Evolutionary conservation across 2,888 invertebrate genomes (phyloP), one percentile per base, ranked within the genome.

Genomic region (Metalampra italica): DNA sequence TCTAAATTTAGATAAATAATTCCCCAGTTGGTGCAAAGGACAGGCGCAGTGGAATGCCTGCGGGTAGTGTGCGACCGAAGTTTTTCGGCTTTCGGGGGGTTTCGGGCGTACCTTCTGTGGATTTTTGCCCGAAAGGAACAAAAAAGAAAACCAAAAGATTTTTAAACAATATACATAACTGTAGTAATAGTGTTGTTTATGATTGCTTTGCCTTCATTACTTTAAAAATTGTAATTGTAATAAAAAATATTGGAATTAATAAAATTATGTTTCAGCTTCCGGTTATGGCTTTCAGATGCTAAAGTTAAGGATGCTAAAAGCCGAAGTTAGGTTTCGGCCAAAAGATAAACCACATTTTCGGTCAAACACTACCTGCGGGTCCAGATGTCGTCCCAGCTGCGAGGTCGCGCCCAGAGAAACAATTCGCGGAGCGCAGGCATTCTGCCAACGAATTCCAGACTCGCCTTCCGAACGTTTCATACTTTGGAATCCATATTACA

Each of bases 1-100:
- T 70, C 66, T 66, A 64, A 64, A 73, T 71, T 68, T 66, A 71
- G 68, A 75, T 69, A 72, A 75, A 73, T 73, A 71, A 66, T 65
- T n/a, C 47, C 60, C 57, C 60, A 60, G 68, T 62, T 60, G 60
- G 64, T 66, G 69, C 54, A 53, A 61, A 60, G 63, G 62, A 71
- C 69, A 66, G 64, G 56, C 63, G 59, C 50, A 57, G 53, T 56
- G 57, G 62, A 64, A 66, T 57, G 60, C 57, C 58, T 59, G 64
- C 58, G 60, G 51, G 51, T 54, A 62, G 22, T 22, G 22, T 22
- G 2, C 66, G 22, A 22, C 22, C 22, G 22, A 22, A 22, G 22
- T 22, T 22, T 22, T 22, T 62, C 59, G 34, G 12, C 39, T 29
- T 38, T n/a, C 9, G 36, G 22, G n/a, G 3, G 5, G 22, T 22